Base-by-base conservation (phyloP, 1,140 invertebrate genomes). In the Sinonovacula constricta region DNA sequence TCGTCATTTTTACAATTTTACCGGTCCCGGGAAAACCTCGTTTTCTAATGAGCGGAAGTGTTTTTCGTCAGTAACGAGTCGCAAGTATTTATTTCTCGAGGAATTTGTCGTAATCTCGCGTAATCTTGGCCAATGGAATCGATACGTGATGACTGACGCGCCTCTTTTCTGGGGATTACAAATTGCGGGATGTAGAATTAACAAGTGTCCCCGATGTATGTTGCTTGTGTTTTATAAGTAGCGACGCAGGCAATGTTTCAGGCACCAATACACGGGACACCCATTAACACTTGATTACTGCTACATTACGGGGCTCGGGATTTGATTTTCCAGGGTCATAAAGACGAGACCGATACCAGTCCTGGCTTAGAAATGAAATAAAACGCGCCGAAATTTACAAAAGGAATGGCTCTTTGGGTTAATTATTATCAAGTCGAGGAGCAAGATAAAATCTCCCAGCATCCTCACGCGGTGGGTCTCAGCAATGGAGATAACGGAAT, bases 61-160 rank as follows among this genome's bases (percentile, higher is more conserved):
- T 70, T 59, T 68, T 53, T 53, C 49, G 34, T 70, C 68, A 59
- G 54, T 70, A 70, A 14, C 34, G 34, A 7, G 39, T 45, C 30
- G 65, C n/a, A 15, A 14, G 49, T 12, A 24, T 15, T 36, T 63
- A 36, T 63, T 28, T 31, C 57, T 18, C 14, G 18, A 18, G 30
- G 24, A 31, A 28, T 60, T 28, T 60, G 24, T 28, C 30, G 30
- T 31, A 31, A 60, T 31, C 30, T 60, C 57, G 24, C 18, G 28
- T 24, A 28, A 28, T 60, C 57, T 60, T 2, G 24, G 3, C 14
- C 57, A 60, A 18, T 60, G 24, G 3, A 31, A 31, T 28, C 24
- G 57, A 60, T 45, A 7, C 39, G 39, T 18, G 39, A 10, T 45
- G 39, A 45, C 7, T 45, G 39, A 45, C 39, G 39, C 39, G 7